Base-by-base conservation (phyloP, 2,888 invertebrate species). In the Ptychoptera albimana region DNA sequence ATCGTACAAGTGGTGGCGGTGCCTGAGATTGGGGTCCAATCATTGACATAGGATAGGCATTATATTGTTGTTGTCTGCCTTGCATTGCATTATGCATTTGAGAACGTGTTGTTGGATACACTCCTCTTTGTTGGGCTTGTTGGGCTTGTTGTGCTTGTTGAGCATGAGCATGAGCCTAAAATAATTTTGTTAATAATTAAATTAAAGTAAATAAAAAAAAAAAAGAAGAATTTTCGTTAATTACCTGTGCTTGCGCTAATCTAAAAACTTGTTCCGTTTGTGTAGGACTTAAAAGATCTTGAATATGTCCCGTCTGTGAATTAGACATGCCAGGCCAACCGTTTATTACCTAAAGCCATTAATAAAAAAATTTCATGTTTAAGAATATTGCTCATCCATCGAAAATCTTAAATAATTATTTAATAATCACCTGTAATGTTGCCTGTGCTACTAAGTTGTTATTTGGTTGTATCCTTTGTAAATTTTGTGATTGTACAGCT, bases 1-100 rank as follows among this genome's bases (percentile, higher is more conserved):
- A 64, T 57, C 74, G 66, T 54, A 74, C 73, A 47, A 74, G 66
- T 40, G 73, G 74, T 46, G 74, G 75, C 50, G 74, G 74, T 48
- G 71, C 68, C 61, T 73, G 74, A n/a, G 45, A 29, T 39, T 48
- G 49, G 46, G 46, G 12, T 47, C 45, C 11, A 42, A 36, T 39
- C 34, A 39, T 38, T 39, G 46, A 8, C 48, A 48, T 50, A 46
- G 45, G 47, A 43, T 45, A 46, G 39, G 37, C 38, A 45, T 43
- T 49, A 35, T 35, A 42, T 35, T 34, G 34, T 15, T 47, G 44
- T 30, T 49, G 49, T 13, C 49, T 44, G 3, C 44, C 45, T 13
- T 42, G 8, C 38, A 50, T 47, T 23, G 47, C 35, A 47, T 46
- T 49, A 43, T 49, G 48, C 40, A 51, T 47, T 46, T 48, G 50